Evolutionary conservation across 2,888 invertebrate genomes (phyloP).

Genomic region (Yponomeuta malinellus): DNA sequence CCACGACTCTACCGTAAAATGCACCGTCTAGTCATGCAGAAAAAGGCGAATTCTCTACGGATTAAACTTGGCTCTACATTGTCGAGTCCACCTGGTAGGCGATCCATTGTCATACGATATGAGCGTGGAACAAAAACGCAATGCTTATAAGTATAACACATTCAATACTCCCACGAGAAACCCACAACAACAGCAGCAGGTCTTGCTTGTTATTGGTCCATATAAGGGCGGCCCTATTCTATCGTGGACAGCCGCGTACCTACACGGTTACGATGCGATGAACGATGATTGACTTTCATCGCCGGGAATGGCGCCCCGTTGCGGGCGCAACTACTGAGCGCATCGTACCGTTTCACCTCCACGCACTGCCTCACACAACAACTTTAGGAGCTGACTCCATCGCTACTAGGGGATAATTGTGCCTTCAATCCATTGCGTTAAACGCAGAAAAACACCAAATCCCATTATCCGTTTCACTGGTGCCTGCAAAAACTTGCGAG

Average conservation of each 20-base stretch:
- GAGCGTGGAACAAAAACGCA: background rate
- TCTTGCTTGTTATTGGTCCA: conserved; percentile 38
- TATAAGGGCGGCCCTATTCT: conserved; percentile 44
- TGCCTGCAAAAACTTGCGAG: background rate
- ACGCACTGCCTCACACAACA: conserved; percentile 20
- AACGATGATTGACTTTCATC: conserved; percentile 59
- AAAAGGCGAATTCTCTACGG: background rate
- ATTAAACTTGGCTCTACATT: conserved; percentile 8
- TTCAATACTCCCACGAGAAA: conserved; percentile 43
- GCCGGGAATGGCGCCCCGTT: conserved; percentile 61
- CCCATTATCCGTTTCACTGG: conserved; percentile 12
- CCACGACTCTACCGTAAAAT: background rate
- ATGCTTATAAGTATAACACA: background rate
- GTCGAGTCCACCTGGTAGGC: conserved; percentile 19
- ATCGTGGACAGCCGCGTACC: background rate
- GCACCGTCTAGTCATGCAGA: background rate
- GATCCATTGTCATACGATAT: background rate
- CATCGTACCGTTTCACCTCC: conserved; percentile 53
- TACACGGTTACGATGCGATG: conserved; percentile 38
- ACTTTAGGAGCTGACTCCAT: background rate
- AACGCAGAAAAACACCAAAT: background rate
- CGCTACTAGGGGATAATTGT: background rate
- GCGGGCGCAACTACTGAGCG: conserved; percentile 39
- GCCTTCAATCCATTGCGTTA: conserved; percentile 18
- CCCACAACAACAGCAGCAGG: conserved; percentile 31